Base-by-base conservation (phyloP, 2,113 vertebrate genomes). In the Origma solitaria region DNA sequence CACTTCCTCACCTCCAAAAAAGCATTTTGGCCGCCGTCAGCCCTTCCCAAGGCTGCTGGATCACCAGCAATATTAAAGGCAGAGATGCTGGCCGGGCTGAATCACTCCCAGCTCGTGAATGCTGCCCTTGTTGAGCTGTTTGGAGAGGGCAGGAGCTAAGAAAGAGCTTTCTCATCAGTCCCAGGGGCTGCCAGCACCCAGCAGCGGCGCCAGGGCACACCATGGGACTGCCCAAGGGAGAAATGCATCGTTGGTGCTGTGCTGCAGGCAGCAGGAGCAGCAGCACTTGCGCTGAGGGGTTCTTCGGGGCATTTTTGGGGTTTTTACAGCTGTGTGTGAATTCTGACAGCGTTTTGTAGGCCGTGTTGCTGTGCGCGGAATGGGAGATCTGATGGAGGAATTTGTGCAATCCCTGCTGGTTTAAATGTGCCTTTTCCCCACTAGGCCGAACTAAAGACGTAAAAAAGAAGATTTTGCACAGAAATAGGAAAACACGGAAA, bases 331-430 rank as follows among this genome's bases (percentile, higher is more conserved):
- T 10, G 1, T 0, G 5, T 33, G 47, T 27, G 54, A 56, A 33
- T 53, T 19, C 28, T 0, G 0, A 11, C 69, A 30, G n/a, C 0
- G 0, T n/a, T 64, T 15, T 0, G 0, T 3, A 24, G 69, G 72
- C 15, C 0, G 37, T 2, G 35, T 14, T 82, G 50, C 88, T 2
- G 0, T 0, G n/a, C 47, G 1, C 21, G 73, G 44, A 7, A 22
- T 21, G 37, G 21, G 16, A 44, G 44, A 45, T 45, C 44, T 45
- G 44, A 4, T 15, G 47, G 42, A 47, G 40, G 57, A 10, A 60
- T 27, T 5, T 4, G 25, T 37, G 56, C 75, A 35, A 14, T 10
- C 82, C 21, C 2, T 11, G 56, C 37, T 49, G 68, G 15, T 28
- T 47, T 12, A 56, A 47, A 49, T 1, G 0, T 0, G 1, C 5